Percentiles rank a stretch among this genome's conserved stretches.
phyloP scores from a whole-genome alignment of 2,888 invertebrate genomes.

The Mantis religiosa region DNA sequence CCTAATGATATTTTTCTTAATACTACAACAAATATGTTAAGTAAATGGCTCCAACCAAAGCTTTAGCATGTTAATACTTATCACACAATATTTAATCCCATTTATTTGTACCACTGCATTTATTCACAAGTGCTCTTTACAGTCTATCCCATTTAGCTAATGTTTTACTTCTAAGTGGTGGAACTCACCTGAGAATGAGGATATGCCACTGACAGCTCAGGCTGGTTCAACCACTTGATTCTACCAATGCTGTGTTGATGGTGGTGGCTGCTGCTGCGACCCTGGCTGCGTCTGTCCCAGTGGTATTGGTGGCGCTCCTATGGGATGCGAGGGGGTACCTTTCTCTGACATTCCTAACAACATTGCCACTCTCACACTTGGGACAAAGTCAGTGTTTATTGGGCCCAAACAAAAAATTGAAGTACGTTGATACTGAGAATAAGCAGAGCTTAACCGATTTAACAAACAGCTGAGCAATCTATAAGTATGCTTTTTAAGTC shows the following conservation, averaged over 20 bases:
- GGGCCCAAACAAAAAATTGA: neutral
- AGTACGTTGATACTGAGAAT: neutral
- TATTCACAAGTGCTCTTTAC: no score
- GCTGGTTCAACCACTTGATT: neutral
- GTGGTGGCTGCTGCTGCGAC: neutral
- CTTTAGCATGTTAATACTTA: no score
- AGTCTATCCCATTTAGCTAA: no score
- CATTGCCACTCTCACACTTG: conserved; percentile 17
- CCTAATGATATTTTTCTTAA: no score
- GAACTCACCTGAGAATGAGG: neutral
- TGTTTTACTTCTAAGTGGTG: no score
- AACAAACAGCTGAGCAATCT: neutral
- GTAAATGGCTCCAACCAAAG: no score
- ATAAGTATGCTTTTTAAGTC: neutral
- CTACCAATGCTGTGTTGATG: neutral
- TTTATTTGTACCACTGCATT: no score
- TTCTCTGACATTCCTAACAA: conserved; percentile 31
- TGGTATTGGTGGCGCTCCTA: neutral
- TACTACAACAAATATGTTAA: no score
- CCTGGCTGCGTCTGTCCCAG: conserved; percentile 2
- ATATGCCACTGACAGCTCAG: neutral
- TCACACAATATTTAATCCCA: no score
- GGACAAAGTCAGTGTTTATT: neutral
- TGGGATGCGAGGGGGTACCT: conserved; percentile 26
- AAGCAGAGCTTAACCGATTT: neutral